Conservation (phyloP, 2,797 vertebrate species). For the Xyrichtys novacula region DNA sequence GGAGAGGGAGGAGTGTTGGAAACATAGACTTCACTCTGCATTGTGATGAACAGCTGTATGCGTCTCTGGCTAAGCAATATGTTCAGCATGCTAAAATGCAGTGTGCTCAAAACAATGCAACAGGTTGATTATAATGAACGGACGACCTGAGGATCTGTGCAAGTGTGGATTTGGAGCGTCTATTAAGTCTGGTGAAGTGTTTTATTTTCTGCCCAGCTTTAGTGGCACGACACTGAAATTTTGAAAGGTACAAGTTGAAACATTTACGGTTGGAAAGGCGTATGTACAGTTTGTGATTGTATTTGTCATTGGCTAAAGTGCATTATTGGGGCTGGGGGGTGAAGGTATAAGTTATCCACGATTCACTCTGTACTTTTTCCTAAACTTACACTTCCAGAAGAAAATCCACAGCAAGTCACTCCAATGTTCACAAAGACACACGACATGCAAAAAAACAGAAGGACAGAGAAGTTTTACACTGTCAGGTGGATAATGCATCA, state of each 20-base stretch:
- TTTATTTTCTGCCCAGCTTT: constrained; percentile 16
- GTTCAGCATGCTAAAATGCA: constrained; percentile 7
- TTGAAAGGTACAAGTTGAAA: background rate
- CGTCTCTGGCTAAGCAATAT: constrained; percentile 14
- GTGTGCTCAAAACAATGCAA: constrained; percentile 22
- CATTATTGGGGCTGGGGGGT: constrained; percentile 57
- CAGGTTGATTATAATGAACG: constrained; percentile 23
- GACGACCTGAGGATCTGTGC: background rate
- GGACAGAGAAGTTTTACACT: background rate
- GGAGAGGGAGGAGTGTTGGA: constrained; percentile 40
- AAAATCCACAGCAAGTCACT: constrained; percentile 75
- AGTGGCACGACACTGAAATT: constrained; percentile 27
- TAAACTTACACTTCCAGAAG: constrained; percentile 42
- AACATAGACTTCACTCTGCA: constrained; percentile 54
- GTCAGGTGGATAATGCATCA: constrained; percentile 65
- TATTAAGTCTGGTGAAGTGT: constrained; percentile 9
- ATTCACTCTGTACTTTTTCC: constrained; percentile 38
- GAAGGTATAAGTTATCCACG: constrained; percentile 53
- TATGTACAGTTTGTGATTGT: constrained; percentile 29
- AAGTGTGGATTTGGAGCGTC: background rate
- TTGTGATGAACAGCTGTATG: constrained; percentile 29
- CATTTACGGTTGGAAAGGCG: constrained; percentile 7
- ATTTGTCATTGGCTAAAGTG: constrained; percentile 84
- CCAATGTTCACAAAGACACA: constrained; percentile 74
- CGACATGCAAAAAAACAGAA: constrained; percentile 59